phyloP scores from a whole-genome alignment of 2,797 vertebrate genomes.

The Neosilurus hyrtlii region DNA sequence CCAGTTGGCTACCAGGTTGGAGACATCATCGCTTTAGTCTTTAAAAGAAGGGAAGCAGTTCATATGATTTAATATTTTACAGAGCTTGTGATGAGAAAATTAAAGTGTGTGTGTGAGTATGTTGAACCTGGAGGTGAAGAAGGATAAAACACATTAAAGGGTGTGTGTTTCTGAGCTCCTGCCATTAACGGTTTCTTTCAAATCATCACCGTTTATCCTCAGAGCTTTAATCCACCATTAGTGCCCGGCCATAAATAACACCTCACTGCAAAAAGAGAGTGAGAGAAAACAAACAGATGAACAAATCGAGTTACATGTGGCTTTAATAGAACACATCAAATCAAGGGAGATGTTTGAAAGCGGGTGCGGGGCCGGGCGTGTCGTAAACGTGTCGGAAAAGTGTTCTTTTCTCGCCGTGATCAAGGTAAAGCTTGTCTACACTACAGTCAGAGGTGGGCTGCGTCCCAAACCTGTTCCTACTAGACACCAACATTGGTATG shows the following conservation, averaged over 20 bases:
- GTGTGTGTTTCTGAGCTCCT: slow-evolving; percentile 26
- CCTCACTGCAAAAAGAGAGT: slow-evolving; percentile 14
- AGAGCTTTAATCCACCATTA: slow-evolving; percentile 64
- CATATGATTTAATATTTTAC: slow-evolving; percentile 1
- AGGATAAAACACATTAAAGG: slow-evolving; percentile 18
- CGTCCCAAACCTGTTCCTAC: not conserved
- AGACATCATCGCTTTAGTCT: not conserved
- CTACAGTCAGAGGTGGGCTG: not conserved
- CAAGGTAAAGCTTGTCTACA: slow-evolving; percentile 61
- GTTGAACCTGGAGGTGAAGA: slow-evolving; percentile 24
- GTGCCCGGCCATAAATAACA: slow-evolving; percentile 72
- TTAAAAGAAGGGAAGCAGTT: not conserved
- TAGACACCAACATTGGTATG: too few species aligned
- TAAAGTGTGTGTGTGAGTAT: slow-evolving; percentile 54
- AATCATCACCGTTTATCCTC: slow-evolving; percentile 56
- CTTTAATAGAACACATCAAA: slow-evolving; percentile 84
- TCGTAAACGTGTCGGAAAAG: slow-evolving; percentile 81
- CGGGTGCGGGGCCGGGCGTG: slow-evolving; percentile 71
- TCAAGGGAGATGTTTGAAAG: slow-evolving; percentile 66
- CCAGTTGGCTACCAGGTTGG: not conserved
- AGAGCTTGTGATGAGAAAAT: not conserved
- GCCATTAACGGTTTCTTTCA: slow-evolving; percentile 42
- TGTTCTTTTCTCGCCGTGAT: slow-evolving; percentile 74
- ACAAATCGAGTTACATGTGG: slow-evolving; percentile 81
- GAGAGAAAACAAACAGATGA: slow-evolving; percentile 65